These are phyloP conservation scores for Echinarachnius parma DNA, from an alignment of 53 echinoderm and acorn worm genomes.

Conservation along the genomic window DNA sequence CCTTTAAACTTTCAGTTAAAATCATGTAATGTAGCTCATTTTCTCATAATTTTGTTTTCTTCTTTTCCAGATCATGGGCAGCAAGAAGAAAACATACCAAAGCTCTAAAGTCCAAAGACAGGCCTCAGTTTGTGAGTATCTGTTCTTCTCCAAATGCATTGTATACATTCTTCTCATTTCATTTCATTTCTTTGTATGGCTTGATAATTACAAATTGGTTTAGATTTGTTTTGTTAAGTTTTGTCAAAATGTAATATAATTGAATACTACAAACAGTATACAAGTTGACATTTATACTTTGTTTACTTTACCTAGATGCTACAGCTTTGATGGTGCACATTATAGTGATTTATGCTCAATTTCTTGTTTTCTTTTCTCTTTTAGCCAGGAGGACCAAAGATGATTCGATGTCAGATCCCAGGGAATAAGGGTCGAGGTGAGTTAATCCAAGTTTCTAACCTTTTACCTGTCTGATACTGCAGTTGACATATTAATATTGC, in stretches of 20 bases:
- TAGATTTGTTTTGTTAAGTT: too few species aligned
- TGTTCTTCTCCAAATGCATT: too few species aligned
- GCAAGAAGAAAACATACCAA: constrained; percentile 74
- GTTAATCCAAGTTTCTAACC: too few species aligned
- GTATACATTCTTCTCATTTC: too few species aligned
- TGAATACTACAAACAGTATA: too few species aligned
- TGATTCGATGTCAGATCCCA: constrained; percentile 61
- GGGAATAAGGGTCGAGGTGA: constrained; percentile 56
- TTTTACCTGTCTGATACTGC: too few species aligned
- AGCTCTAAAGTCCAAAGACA: constrained; percentile 61
- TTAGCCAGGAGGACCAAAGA: constrained; percentile 66
- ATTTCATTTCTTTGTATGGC: too few species aligned
- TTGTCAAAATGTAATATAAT: too few species aligned
- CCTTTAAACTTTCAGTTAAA: too few species aligned
- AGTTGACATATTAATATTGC: too few species aligned
- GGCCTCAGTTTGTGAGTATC: constrained; percentile 85
- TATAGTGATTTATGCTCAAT: neutral
- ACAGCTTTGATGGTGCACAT: neutral
- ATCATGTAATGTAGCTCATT: too few species aligned
- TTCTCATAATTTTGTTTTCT: neutral
- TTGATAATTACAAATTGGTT: too few species aligned
- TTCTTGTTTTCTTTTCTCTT: constrained; percentile 5
- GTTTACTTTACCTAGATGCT: neutral
- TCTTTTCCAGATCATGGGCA: constrained; percentile 62
- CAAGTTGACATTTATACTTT: neutral